Percentiles rank a stretch among this genome's conserved stretches.
phyloP scores from a whole-genome alignment of 2,797 vertebrate genomes.

The Synaphobranchus kaupii region DNA sequence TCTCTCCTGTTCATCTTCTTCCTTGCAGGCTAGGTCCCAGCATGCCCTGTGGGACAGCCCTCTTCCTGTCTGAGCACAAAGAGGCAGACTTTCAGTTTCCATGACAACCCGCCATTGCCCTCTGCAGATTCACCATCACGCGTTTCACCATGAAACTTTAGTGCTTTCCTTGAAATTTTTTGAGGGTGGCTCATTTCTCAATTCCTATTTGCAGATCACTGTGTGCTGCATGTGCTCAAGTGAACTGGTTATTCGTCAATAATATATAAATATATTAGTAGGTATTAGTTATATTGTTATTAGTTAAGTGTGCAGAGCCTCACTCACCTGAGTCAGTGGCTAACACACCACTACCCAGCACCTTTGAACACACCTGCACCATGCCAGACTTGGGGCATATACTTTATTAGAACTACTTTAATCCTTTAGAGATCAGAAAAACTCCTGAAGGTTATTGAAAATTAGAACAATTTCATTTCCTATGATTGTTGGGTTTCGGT shows the following conservation, averaged over 20 bases:
- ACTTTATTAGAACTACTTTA: not conserved
- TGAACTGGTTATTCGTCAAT: too few species aligned
- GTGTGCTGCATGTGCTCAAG: not conserved
- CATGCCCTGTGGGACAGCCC: slow-evolving; percentile 8
- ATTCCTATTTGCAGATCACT: not conserved
- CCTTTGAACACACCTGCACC: not conserved
- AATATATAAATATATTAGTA: too few species aligned
- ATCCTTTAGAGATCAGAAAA: not conserved
- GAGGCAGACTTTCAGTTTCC: slow-evolving; percentile 18
- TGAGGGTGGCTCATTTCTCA: not conserved
- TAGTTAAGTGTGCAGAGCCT: not conserved
- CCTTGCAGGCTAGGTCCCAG: not conserved
- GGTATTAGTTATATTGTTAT: too few species aligned
- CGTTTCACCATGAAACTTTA: not conserved
- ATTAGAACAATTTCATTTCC: not conserved
- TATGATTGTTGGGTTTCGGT: not conserved
- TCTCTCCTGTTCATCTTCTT: not conserved
- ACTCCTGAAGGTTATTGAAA: not conserved
- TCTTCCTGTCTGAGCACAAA: slow-evolving; percentile 25
- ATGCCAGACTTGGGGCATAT: not conserved
- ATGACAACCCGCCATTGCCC: slow-evolving; percentile 21
- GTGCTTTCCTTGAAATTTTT: not conserved
- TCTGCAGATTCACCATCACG: not conserved
- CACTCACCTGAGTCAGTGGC: not conserved
- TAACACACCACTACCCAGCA: not conserved